Evolutionary conservation across 2,888 invertebrate genomes (phyloP).

Genomic region (Ceriagrion tenellum): DNA sequence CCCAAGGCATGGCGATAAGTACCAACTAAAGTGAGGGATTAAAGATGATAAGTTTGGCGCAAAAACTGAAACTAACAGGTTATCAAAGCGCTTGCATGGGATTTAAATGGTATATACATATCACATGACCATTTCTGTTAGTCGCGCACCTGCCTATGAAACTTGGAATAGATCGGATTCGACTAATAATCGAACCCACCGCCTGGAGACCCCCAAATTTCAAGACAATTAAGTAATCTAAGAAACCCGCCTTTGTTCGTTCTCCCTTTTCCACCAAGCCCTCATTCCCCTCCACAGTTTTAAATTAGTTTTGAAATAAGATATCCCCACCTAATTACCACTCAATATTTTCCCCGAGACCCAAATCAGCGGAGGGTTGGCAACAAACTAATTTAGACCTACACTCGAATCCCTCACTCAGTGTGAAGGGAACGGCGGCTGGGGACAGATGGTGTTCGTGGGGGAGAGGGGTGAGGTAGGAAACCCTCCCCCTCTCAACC

Average conservation of each 20-base stretch:
- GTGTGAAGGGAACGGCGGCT: background rate
- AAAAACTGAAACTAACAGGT: no score
- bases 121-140: no score
- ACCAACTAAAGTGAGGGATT: no score
- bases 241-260: background rate
- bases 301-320: slow-evolving; percentile 39
- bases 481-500: no score
- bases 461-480: background rate
- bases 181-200: no score
- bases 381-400: slow-evolving; percentile 6
- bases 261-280: background rate
- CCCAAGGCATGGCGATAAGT: no score
- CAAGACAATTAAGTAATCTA: background rate
- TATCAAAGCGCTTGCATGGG: no score
- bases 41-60: no score
- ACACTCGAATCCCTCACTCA: background rate
- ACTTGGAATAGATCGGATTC: no score
- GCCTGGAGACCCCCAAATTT: background rate
- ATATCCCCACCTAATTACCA: slow-evolving; percentile 14
- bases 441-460: background rate
- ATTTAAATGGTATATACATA: no score
- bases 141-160: no score
- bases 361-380: background rate
- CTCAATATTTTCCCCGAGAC: background rate
- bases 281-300: background rate